A percentile compares a stretch with the other conserved stretches of the same genome.
Evolutionary conservation across 1,140 invertebrate genomes (phyloP).

Genomic region (Akabosia matsudoensis): DNA sequence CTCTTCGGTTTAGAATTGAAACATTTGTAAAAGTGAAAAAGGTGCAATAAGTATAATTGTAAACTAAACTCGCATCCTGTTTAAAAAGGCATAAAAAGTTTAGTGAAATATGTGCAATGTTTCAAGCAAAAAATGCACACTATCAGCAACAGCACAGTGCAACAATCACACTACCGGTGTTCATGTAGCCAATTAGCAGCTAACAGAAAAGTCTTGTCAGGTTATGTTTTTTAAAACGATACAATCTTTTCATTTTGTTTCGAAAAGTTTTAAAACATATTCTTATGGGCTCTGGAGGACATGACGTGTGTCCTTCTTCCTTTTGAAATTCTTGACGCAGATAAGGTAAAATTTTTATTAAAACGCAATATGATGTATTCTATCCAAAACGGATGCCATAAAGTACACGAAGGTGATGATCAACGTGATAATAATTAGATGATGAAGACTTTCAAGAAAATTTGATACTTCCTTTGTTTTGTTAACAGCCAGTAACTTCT

Average conservation of each 20-base stretch:
- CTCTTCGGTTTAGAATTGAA: too few species aligned
- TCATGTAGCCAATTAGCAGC: constrained; percentile 18
- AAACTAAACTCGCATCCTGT: background rate
- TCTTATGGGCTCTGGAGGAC: constrained; percentile 18
- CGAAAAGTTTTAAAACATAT: background rate
- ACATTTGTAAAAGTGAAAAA: constrained; percentile 2
- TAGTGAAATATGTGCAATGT: background rate
- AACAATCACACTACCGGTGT: background rate
- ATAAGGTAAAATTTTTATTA: background rate
- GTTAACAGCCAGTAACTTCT: background rate
- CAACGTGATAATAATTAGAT: background rate
- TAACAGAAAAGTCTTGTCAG: background rate
- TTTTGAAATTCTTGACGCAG: background rate
- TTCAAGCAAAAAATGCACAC: background rate
- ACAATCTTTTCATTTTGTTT: background rate
- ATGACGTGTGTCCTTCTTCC: constrained; percentile 22
- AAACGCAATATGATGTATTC: background rate
- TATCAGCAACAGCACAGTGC: background rate
- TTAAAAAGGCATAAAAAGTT: background rate
- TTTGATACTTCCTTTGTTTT: constrained; percentile 21
- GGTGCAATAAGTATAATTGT: constrained; percentile 10
- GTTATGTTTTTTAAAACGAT: background rate
- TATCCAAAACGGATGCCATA: constrained; percentile 20
- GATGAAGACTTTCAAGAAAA: constrained; percentile 8
- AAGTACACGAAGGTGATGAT: background rate